phyloP scores from a whole-genome alignment of 2,797 vertebrate genomes.

The Hydrocynus forskahlii region DNA sequence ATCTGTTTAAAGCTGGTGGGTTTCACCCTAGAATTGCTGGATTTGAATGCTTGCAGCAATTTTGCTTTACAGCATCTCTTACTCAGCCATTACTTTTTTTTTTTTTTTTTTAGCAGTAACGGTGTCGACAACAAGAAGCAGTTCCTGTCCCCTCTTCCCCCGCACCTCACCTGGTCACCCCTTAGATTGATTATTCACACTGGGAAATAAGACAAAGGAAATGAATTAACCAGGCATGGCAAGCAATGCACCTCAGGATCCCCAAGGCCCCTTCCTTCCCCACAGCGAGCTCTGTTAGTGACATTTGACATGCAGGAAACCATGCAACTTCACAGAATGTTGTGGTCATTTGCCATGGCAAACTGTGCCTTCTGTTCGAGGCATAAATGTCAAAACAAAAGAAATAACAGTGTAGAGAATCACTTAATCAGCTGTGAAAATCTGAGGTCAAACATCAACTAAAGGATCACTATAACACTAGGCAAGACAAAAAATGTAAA shows the following conservation, averaged over 20 bases:
- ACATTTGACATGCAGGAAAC: neutral
- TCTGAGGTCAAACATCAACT: too few relatives aligned
- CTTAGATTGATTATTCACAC: neutral
- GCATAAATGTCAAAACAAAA: too few relatives aligned
- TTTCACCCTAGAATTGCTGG: neutral
- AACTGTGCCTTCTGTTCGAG: too few relatives aligned
- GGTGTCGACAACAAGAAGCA: neutral
- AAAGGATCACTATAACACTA: too few relatives aligned
- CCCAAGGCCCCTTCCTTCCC: neutral
- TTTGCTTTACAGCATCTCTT: neutral
- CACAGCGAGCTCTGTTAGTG: too few relatives aligned
- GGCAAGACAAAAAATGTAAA: too few relatives aligned
- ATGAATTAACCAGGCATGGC: neutral
- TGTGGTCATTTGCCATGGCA: too few relatives aligned
- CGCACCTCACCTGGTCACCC: neutral
- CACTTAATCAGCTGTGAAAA: too few relatives aligned
- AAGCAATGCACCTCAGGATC: neutral
- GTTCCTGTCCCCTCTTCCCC: too few relatives aligned
- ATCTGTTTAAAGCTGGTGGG: neutral
- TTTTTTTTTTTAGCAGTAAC: neutral
- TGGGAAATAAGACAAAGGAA: conserved; percentile 1
- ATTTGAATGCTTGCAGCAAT: neutral
- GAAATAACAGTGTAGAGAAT: too few relatives aligned
- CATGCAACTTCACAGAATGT: neutral
- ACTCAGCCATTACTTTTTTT: neutral